Conservation (phyloP, 2,113 vertebrate genomes). For the Brachyhypopomus gauderio region DNA sequence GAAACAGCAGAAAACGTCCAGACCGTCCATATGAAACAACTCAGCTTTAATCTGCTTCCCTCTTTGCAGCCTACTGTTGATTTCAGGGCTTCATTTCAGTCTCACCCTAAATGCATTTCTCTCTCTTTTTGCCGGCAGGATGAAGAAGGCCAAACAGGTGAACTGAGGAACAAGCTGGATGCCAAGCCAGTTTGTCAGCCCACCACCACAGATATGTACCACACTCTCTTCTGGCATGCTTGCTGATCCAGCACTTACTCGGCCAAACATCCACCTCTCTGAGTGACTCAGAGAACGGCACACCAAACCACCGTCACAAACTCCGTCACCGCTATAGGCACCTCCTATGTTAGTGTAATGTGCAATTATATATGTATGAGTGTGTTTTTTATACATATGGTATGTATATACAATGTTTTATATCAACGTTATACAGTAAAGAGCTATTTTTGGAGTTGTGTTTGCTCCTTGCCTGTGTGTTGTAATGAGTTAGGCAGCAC, state of each 20-base stretch:
- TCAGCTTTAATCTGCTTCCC: not conserved
- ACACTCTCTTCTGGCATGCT: constrained; percentile 66
- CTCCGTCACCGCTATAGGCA: constrained; percentile 50
- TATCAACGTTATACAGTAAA: constrained; percentile 63
- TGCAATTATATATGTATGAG: constrained; percentile 70
- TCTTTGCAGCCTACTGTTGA: not conserved
- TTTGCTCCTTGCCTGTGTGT: constrained; percentile 59
- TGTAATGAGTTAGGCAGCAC: constrained; percentile 49
- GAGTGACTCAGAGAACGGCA: constrained; percentile 52
- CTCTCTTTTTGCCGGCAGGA: constrained; percentile 56
- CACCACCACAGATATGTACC: constrained; percentile 58
- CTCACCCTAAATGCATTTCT: constrained; percentile 22
- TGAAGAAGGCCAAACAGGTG: constrained; percentile 69
- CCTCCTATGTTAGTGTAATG: constrained; percentile 61
- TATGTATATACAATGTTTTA: constrained; percentile 63
- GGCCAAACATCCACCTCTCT: constrained; percentile 55
- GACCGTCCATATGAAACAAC: not conserved
- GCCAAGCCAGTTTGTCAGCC: constrained; percentile 50
- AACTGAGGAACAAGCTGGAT: constrained; percentile 55
- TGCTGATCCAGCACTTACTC: constrained; percentile 74
- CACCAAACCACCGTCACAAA: constrained; percentile 43
- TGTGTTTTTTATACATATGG: constrained; percentile 63
- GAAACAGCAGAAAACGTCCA: not conserved
- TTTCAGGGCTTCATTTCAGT: not conserved
- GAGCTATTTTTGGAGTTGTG: constrained; percentile 65